phyloP scores from a whole-genome alignment of 2,797 vertebrate species.

The Delichon dasypus region DNA sequence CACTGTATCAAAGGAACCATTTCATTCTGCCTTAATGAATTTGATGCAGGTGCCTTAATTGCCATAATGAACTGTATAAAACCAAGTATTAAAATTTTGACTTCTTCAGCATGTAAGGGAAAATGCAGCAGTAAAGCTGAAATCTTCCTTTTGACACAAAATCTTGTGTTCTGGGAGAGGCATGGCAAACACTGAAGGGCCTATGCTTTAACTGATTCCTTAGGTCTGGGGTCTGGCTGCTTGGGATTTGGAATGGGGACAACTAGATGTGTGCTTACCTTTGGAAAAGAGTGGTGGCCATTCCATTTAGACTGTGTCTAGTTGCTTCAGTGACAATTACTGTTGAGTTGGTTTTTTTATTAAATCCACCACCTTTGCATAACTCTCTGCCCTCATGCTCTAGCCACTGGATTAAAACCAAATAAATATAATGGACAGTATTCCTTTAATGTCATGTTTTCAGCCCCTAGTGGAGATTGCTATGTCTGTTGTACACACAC shows the following conservation, averaged over 20 bases:
- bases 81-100: background rate
- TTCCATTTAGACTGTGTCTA: background rate
- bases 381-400: background rate
- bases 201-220: background rate
- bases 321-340: background rate
- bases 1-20: background rate
- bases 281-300: background rate
- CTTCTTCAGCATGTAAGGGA: background rate
- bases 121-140: background rate
- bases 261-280: background rate
- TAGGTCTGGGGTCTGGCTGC: background rate
- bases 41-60: background rate
- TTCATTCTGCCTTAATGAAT: background rate
- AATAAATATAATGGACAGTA: background rate
- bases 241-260: background rate
- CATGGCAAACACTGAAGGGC: background rate
- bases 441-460: background rate
- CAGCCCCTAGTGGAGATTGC: background rate
- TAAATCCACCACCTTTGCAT: background rate
- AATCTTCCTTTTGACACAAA: background rate
- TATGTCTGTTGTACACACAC: background rate
- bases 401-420: background rate
- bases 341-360: background rate
- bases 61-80: background rate
- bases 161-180: background rate